Evolutionary conservation across 1,140 invertebrate genomes (phyloP), one percentile per base, ranked within the genome.

Genomic region (Drosophila teissieri): DNA sequence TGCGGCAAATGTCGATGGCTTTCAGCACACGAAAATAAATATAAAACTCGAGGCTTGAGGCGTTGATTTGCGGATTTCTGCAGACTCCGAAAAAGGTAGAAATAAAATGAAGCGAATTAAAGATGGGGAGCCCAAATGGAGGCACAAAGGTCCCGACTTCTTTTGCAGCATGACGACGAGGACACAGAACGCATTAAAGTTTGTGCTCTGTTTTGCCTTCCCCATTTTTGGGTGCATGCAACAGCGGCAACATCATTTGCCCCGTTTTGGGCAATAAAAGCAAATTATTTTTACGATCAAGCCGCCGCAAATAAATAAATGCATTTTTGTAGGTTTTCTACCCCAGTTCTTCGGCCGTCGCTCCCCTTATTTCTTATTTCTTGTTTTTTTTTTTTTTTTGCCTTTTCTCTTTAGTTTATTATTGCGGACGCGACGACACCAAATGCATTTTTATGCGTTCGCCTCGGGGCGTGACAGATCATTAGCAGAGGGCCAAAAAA

Each of bases 251-350:
- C 79, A 78, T 64, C 73, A 52, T 61, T 60, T 63, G 55, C 37
- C 39, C 54, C 53, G 55, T 73, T 61, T 70, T 73, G 65, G 84
- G 75, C 83, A 88, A 86, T 86, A 86, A 88, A 86, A 88, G 56
- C 75, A 86, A 86, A 86, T 88, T 88, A 86, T 88, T 88, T 86
- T 83, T 88, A 86, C 83, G 83, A 88, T 88, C 79, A 76, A 77
- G 65, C 79, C 54, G 72, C 70, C 65, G 73, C 73, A 86, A 86
- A 88, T 89, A 86, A 86, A 86, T 88, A 88, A 88, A 86, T 79
- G 85, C 79, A 79, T 72, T 75, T 80, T 37, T 67, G 57, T 74
- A 65, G 51, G 45, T 39, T 56, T 52, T 51, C 22, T 24, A 24
- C 22, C 22, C 22, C 22, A 24, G 22, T 24, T 24, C 48, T 44